A percentile compares a stretch with the other conserved stretches of the same genome.
Conservation (phyloP, 2,797 vertebrate species). For the Enteromius anoplus region DNA sequence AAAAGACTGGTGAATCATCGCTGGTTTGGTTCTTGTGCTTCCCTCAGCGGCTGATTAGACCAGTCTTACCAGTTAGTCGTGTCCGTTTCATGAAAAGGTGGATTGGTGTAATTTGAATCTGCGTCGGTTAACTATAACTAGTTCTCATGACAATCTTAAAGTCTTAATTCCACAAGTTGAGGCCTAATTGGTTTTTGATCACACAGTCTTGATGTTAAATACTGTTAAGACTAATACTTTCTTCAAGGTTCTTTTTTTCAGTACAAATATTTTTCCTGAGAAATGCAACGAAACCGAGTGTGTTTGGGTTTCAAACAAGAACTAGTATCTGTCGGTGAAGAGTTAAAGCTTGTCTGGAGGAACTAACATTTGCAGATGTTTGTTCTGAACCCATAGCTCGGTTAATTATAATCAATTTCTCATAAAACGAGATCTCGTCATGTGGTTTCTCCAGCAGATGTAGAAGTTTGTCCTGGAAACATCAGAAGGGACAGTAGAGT, state of each 20-base stretch:
- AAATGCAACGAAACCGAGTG: neutral
- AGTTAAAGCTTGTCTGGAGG: neutral
- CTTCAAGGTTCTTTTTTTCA: neutral
- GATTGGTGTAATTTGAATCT: neutral
- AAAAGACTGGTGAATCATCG: conserved; percentile 51
- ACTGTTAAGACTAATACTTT: neutral
- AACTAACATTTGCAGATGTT: too few relatives aligned
- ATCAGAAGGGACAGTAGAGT: neutral
- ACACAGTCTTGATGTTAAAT: neutral
- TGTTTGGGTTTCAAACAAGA: neutral
- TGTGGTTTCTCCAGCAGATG: neutral
- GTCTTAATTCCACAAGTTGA: neutral
- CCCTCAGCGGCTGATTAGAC: neutral
- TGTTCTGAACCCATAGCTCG: too few relatives aligned
- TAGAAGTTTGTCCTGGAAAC: neutral
- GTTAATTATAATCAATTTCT: neutral
- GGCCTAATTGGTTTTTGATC: neutral
- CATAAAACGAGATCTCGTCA: neutral
- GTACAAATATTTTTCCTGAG: neutral
- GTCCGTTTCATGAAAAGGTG: neutral
- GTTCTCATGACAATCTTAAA: neutral
- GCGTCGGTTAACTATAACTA: neutral
- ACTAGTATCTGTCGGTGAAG: neutral
- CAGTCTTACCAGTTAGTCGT: neutral
- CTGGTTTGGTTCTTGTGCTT: neutral